phyloP scores from a whole-genome alignment of 2,797 vertebrate species.

The Nothura maculosa region DNA sequence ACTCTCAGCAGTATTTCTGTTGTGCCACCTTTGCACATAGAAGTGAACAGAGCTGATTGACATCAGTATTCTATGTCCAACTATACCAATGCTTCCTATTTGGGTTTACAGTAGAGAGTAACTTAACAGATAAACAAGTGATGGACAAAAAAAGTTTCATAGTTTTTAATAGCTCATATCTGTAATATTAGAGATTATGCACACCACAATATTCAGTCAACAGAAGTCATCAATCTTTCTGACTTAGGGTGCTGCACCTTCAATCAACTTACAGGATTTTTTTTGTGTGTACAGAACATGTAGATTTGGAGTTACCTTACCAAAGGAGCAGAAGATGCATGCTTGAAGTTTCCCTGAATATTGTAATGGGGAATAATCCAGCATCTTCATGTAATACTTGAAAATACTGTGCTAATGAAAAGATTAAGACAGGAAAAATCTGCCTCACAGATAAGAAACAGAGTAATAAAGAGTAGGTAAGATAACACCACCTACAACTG shows the following conservation, averaged over 20 bases:
- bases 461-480: not conserved
- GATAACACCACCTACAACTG: not conserved
- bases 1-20: not conserved
- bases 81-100: too few species aligned
- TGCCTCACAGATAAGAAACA: not conserved
- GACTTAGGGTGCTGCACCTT: not conserved
- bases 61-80: rapidly evolving
- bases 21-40: not conserved
- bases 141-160: not conserved
- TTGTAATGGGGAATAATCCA: not conserved
- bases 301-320: not conserved
- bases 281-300: not conserved
- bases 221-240: not conserved
- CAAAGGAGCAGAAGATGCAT: not conserved
- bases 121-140: not conserved
- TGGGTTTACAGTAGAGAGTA: not conserved
- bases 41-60: not conserved
- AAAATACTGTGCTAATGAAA: not conserved
- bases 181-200: not conserved
- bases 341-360: not conserved
- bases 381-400: not conserved
- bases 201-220: not conserved
- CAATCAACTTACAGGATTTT: not conserved
- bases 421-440: not conserved
- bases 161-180: not conserved